Conservation (phyloP, 2,113 vertebrate species). For the Cyanistes caeruleus region DNA sequence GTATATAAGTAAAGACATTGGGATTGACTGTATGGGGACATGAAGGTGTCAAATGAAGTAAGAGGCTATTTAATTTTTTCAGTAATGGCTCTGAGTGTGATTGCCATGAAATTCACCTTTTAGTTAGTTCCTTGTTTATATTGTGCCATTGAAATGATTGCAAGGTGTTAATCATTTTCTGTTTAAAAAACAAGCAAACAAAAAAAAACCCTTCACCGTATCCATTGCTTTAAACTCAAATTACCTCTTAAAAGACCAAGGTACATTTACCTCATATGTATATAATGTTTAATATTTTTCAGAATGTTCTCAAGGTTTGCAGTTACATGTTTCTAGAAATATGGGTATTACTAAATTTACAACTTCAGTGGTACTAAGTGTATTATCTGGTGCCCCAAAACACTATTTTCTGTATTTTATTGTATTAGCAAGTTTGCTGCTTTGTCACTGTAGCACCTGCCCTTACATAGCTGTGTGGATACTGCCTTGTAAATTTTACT, state of each 20-base stretch:
- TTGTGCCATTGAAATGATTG: conserved; percentile 66
- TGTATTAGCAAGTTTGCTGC: conserved; percentile 70
- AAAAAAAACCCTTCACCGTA: conserved; percentile 35
- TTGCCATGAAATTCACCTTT: conserved; percentile 63
- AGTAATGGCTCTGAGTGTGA: conserved; percentile 43
- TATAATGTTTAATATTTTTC: conserved; percentile 79
- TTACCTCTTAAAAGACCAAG: conserved; percentile 85
- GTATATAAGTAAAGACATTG: conserved; percentile 49
- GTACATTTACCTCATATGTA: conserved; percentile 85
- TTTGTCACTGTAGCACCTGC: conserved; percentile 68
- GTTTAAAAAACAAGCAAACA: background rate
- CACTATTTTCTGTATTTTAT: conserved; percentile 69
- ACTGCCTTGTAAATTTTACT: conserved; percentile 68
- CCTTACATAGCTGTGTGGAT: conserved; percentile 70
- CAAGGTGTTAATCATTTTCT: conserved; percentile 61
- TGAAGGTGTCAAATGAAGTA: conserved; percentile 23
- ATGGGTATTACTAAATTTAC: conserved; percentile 65
- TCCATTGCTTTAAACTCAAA: conserved; percentile 80
- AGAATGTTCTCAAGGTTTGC: conserved; percentile 74
- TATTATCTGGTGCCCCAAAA: conserved; percentile 71
- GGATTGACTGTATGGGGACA: conserved; percentile 1
- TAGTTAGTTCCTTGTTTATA: conserved; percentile 63
- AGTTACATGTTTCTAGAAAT: conserved; percentile 71
- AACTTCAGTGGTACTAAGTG: conserved; percentile 73
- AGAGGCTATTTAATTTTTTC: conserved; percentile 61